Base-by-base conservation (phyloP, 2,113 vertebrate genomes). In the Cromileptes altivelis region DNA sequence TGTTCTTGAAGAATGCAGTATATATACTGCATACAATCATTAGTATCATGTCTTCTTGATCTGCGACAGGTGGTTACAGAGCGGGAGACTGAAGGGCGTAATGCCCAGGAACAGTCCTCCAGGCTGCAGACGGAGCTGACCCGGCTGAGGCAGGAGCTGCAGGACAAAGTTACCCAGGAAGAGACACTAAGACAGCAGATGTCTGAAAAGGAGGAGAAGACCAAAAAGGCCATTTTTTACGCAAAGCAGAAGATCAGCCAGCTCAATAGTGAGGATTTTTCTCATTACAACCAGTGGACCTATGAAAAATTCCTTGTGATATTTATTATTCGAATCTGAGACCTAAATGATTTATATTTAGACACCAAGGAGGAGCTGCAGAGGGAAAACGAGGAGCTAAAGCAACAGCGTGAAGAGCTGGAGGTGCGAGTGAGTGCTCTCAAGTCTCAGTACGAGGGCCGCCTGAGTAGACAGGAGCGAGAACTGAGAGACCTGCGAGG, bases 401-500 rank as follows among this genome's bases (percentile, higher is more conserved):
- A 98, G 91, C 96, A 97, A 73, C 97, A 98, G 91, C 97, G 96
- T 45, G 97, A 99, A 4, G 98, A 99, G 70, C 25, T 98, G 81
- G 98, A 99, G 87, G 98, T 98, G 65, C 96, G 98, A 25, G 96
- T 99, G 94, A 98, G 96, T 0, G 97, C 98, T 0, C 95, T 99
- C 0, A 98, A 98, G 87, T 99, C 98, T 0, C 98, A 99, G 14
- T 99, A 98, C 0, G 98, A 99, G 88, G 97, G 98, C 5, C 96
- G 97, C 1, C 96, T 99, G 85, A 97, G 95, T 92, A 96, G 98
- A 4, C 95, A 98, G 86, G 98, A 99, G 91, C 95, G 97, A 75
- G 98, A 99, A 70, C 95, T 99, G 23, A 82, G 96, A 65, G 95
- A 96, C 45, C 94, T 96, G 19, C 91, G 98, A 15, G 97, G 98